phyloP scores from a whole-genome alignment of 2,888 invertebrate genomes.

The Elegia similella region DNA sequence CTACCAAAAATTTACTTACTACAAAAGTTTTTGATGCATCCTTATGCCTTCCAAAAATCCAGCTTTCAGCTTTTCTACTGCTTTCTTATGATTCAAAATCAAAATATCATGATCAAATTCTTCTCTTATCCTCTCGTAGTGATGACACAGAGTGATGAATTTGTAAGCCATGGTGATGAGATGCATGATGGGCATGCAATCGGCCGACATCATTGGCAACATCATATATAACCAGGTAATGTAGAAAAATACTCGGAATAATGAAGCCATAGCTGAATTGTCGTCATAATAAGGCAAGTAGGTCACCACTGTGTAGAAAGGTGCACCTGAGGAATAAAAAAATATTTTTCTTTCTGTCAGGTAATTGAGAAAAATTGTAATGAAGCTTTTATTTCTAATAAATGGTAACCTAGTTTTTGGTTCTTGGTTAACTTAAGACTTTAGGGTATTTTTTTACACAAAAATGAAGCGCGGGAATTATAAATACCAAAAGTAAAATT shows the following conservation, averaged over 20 bases:
- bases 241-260: slow-evolving; percentile 61
- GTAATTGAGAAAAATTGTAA: slow-evolving; percentile 4
- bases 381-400: neutral
- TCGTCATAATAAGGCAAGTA: slow-evolving; percentile 62
- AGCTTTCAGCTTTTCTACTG: slow-evolving; percentile 46
- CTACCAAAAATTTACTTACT: slow-evolving; percentile 53
- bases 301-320: slow-evolving; percentile 71
- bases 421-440: no score
- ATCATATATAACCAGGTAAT: slow-evolving; percentile 70
- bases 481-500: no score
- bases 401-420: neutral
- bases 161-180: slow-evolving; percentile 59
- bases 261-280: slow-evolving; percentile 44
- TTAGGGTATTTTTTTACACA: no score
- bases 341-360: neutral
- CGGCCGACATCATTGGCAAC: slow-evolving; percentile 71
- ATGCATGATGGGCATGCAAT: slow-evolving; percentile 67
- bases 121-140: slow-evolving; percentile 50
- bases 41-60: slow-evolving; percentile 57
- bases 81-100: slow-evolving; percentile 38
- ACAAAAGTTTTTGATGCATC: slow-evolving; percentile 63
- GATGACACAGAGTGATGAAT: slow-evolving; percentile 58
- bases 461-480: no score
- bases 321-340: slow-evolving; percentile 42
- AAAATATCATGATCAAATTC: slow-evolving; percentile 47